These are phyloP conservation scores for Neelides folsomi DNA, from an alignment of 2,888 invertebrate genomes.

Conservation along the genomic window DNA sequence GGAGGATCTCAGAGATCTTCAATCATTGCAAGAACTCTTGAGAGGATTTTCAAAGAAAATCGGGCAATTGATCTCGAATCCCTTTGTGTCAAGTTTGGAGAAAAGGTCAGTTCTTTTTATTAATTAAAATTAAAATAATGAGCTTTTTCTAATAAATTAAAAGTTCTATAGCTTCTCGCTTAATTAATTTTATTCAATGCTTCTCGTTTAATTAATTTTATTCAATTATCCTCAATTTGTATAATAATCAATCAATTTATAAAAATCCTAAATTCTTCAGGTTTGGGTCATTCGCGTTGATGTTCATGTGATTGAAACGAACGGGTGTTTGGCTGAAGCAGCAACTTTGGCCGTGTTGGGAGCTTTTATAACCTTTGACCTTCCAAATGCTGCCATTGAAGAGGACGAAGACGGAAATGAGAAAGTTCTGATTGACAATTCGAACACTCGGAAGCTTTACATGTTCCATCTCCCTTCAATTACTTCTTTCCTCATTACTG, in stretches of 20 bases:
- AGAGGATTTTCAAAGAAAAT: constrained; percentile 29
- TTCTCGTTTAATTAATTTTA: no score
- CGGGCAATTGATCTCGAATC: constrained; percentile 28
- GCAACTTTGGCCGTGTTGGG: constrained; percentile 26
- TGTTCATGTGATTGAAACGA: constrained; percentile 28
- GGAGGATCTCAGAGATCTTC: constrained; percentile 22
- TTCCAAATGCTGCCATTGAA: constrained; percentile 26
- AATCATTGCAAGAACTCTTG: constrained; percentile 23
- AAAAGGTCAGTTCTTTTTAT: constrained; percentile 16
- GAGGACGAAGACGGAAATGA: constrained; percentile 21
- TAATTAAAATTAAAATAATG: not conserved
- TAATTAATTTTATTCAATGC: no score
- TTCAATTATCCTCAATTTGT: no score
- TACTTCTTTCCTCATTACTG: constrained; percentile 25
- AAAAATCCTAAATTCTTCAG: constrained; percentile 8
- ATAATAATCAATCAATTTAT: not conserved
- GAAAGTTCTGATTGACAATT: constrained; percentile 19
- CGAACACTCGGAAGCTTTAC: constrained; percentile 23
- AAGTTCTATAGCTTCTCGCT: no score
- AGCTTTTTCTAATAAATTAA: no score
- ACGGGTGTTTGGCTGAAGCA: constrained; percentile 30
- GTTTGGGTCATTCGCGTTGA: constrained; percentile 30
- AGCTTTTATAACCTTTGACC: constrained; percentile 23
- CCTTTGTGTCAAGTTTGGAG: constrained; percentile 31
- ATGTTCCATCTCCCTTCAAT: constrained; percentile 24